Evolutionary conservation across 1,140 invertebrate species (phyloP), one percentile per base, ranked within the genome.

Genomic region (Brachionus sp.): DNA sequence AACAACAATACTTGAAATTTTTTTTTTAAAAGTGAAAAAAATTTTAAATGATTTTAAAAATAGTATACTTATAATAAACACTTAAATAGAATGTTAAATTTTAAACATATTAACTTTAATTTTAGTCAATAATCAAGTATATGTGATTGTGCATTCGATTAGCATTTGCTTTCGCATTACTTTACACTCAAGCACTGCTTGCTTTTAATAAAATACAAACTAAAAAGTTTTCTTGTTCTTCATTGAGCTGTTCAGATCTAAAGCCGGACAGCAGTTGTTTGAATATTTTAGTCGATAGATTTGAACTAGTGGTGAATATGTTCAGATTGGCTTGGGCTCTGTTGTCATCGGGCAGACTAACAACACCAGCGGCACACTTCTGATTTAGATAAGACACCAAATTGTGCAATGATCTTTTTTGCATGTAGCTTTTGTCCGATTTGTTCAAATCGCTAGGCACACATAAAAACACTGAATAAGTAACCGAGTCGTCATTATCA

Each of bases 341-440:
- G 50, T 5, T 5, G 33, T 66, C 62, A 42, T 80, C 77, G 3
- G 50, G 50, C 23, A 80, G 19, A 23, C 9, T 37, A n/a, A 80
- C 62, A 0, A 80, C 77, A n/a, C 77, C 77, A 25, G 77, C 77
- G 12, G 77, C 77, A 23, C 19, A 23, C 35, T 80, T 80, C 39
- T 80, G 77, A 29, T 80, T 66, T 29, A 80, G 35, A 35, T 80
- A 80, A 10, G 33, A 42, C 9, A 80, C 35, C 13, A 80, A 66
- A 64, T 80, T 57, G 25, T 62, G 35, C 46, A 80, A 12, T 12
- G 50, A 80, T 9, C 50, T 42, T n/a, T 80, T 80, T 23, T 35
- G 35, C 12, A 62, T n/a, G 7, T 39, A 10, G 37, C 37, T 37
- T 5, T 35, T 16, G 39, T 66, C 33, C 12, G 25, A 19, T 62